These are phyloP conservation scores for Gallinago undulata DNA, from an alignment of 2,113 vertebrate genomes.

Conservation along the genomic window DNA sequence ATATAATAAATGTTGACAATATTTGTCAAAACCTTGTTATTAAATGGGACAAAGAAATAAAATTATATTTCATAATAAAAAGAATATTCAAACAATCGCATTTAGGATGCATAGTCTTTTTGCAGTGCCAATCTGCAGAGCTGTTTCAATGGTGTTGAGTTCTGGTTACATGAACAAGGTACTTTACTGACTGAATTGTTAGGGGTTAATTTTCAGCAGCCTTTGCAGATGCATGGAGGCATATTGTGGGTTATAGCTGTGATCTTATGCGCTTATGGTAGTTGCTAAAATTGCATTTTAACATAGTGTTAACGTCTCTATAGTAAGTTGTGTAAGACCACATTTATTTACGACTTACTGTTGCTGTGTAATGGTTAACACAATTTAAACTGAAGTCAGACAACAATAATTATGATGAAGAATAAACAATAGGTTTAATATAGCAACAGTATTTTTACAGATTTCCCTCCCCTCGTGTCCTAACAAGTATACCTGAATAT, in stretches of 20 bases:
- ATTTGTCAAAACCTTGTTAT: slow-evolving; percentile 65
- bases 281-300: slow-evolving; percentile 4
- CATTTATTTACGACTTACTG: neutral
- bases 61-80: slow-evolving; percentile 70
- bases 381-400: neutral
- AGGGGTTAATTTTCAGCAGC: slow-evolving; percentile 42
- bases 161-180: neutral
- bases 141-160: slow-evolving; percentile 25
- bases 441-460: neutral
- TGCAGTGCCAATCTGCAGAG: neutral
- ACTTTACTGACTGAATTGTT: slow-evolving; percentile 10
- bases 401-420: neutral
- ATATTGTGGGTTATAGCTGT: neutral
- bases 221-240: neutral
- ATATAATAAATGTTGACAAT: slow-evolving; percentile 48
- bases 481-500: neutral
- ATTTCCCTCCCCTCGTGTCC: neutral
- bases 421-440: neutral
- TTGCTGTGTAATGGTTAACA: neutral
- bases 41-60: slow-evolving; percentile 63
- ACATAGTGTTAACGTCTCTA: neutral
- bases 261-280: neutral
- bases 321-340: neutral
- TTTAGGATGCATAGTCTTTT: slow-evolving; percentile 51
- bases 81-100: slow-evolving; percentile 50